Evolutionary conservation across 1,140 invertebrate genomes (phyloP).

Genomic region (Delia radicum): DNA sequence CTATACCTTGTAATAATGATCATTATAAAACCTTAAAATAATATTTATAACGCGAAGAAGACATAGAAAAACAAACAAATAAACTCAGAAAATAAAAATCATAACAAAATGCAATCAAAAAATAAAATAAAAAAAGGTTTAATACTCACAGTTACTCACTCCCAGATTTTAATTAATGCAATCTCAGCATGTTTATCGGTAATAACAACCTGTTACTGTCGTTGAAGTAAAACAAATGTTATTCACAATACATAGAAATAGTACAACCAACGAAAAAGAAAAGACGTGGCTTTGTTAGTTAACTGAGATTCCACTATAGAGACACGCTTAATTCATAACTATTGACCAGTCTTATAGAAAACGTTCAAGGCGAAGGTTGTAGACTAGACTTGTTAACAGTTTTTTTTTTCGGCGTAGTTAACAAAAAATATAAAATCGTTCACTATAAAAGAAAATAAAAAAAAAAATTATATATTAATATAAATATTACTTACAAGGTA

Average conservation of each 20-base stretch:
- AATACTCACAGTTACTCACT: background rate
- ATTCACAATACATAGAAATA: too few relatives aligned
- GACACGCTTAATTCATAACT: background rate
- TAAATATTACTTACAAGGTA: slow-evolving; percentile 11
- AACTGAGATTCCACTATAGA: background rate
- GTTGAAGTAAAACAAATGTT: background rate
- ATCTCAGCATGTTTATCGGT: background rate
- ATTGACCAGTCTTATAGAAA: slow-evolving; percentile 40
- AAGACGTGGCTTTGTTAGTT: background rate
- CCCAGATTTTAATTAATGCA: background rate
- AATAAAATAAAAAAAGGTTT: background rate
- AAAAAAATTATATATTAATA: slow-evolving; percentile 10
- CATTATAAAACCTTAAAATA: background rate
- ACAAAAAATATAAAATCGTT: too few relatives aligned
- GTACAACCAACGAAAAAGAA: background rate
- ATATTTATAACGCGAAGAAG: background rate
- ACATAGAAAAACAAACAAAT: background rate
- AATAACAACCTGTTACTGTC: background rate
- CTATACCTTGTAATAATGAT: too few relatives aligned
- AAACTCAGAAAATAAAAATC: background rate
- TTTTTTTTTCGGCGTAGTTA: too few relatives aligned
- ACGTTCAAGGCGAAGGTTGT: slow-evolving; percentile 55
- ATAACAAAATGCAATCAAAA: background rate
- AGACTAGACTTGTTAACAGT: background rate
- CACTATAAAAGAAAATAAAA: background rate